Evolutionary conservation across 2,888 invertebrate species (phyloP), one percentile per base, ranked within the genome.

Genomic region (Orchesellides sinensis): DNA sequence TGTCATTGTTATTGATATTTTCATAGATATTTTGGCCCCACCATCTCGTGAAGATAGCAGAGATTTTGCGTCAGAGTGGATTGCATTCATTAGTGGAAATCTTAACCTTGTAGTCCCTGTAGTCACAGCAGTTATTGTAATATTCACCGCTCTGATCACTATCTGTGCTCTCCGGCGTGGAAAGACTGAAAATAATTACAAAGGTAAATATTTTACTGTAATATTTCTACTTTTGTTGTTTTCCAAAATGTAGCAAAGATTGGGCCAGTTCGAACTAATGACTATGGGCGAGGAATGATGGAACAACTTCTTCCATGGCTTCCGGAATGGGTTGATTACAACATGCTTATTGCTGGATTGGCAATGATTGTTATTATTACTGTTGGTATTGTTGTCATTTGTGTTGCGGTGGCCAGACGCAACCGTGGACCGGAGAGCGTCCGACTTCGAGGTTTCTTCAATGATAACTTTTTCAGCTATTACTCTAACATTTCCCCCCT

Each of bases 101-200:
- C 93, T 97, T 90, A 96, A 96, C 92, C 94, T 98, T 90, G 95
- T 98, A 92, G 96, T 98, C 89, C 97, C 97, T 78, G 95, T 97
- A 89, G 95, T 96, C 90, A 96, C 96, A 88, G 96, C 96, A 89
- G 93, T 96, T 89, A 93, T 97, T 90, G 96, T 98, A 92, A 95
- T 97, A 91, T 95, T 97, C 91, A 95, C 97, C 91, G 97, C 97
- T 89, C 94, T 97, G 90, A 94, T 96, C 90, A 96, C 98, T 90
- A 96, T 97, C 90, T 96, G 96, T 93, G 95, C 96, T 89, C 94
- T 96, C 89, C 94, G 94, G 89, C 95, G 96, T 90, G 94, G 95
- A 84, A 88, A 88, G 83, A 83, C 74, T 91, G 93, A 95, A 92
- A 93, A 94, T 90, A 94, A 93, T 89, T 94, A 95, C 90, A 96